Evolutionary conservation across 2,113 vertebrate species (phyloP).

Genomic region (Scomber colias): DNA sequence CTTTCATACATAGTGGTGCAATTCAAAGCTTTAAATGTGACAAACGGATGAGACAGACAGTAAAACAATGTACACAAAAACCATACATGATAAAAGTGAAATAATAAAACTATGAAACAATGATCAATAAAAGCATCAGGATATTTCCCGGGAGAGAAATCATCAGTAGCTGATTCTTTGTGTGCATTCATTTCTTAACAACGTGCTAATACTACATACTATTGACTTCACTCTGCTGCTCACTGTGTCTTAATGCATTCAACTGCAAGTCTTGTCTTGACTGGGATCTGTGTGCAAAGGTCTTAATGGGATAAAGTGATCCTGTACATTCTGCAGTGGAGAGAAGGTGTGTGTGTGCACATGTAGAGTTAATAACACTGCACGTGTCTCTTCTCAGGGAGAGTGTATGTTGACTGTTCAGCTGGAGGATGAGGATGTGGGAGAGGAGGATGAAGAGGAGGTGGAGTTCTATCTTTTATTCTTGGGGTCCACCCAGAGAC

Average conservation of each 20-base stretch:
- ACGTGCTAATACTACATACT: no score
- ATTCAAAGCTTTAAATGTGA: no score
- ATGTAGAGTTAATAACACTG: background rate
- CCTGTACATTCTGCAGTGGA: background rate
- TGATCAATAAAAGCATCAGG: no score
- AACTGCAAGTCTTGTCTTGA: background rate
- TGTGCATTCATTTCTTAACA: no score
- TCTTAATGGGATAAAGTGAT: background rate
- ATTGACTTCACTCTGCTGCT: background rate
- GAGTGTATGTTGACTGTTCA: constrained; percentile 91
- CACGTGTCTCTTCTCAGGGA: constrained; percentile 80
- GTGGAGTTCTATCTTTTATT: constrained; percentile 92
- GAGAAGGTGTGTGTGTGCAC: background rate
- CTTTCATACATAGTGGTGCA: no score
- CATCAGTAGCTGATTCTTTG: no score
- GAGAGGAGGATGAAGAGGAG: constrained; percentile 87
- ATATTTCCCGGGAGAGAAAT: no score
- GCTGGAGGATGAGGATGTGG: constrained; percentile 85
- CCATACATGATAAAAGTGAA: no score
- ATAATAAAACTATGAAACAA: no score
- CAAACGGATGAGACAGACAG: no score
- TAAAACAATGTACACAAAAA: no score
- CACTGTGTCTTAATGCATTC: background rate
- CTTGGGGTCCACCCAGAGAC: constrained; percentile 89
- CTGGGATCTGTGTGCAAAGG: background rate